phyloP scores from a whole-genome alignment of 2,797 vertebrate species.

The Anas bernieri region DNA sequence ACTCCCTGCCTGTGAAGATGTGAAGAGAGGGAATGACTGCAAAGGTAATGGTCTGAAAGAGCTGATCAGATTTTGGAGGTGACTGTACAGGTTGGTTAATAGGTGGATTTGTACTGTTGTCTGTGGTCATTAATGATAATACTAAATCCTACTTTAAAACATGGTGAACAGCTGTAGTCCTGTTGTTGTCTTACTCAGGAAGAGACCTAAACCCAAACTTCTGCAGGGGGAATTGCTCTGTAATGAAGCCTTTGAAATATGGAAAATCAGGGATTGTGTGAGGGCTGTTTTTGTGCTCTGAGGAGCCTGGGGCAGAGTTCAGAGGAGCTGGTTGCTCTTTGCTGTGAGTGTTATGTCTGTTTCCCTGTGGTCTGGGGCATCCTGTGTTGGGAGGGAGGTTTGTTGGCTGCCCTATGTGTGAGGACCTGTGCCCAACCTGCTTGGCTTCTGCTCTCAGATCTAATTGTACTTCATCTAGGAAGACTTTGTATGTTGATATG shows the following conservation, averaged over 20 bases:
- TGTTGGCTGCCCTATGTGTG: neutral
- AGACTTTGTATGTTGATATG: neutral
- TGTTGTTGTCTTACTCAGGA: neutral
- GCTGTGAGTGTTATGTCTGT: neutral
- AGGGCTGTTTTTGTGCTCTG: neutral
- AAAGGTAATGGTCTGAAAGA: conserved; percentile 40
- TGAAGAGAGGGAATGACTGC: conserved; percentile 23
- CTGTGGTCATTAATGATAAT: neutral
- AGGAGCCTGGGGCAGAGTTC: neutral
- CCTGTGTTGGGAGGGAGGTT: accelerated
- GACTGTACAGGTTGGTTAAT: neutral
- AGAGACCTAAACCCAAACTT: neutral
- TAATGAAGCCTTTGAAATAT: neutral
- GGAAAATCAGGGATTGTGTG: neutral
- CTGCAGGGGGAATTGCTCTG: neutral
- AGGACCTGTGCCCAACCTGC: neutral
- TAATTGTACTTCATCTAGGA: neutral
- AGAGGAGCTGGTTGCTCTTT: neutral
- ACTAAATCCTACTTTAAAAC: neutral
- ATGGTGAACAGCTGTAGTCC: neutral
- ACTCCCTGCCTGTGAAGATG: conserved; percentile 31
- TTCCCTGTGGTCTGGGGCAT: neutral
- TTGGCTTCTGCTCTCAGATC: neutral
- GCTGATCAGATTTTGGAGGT: conserved; percentile 36
- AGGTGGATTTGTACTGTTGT: neutral